Evolutionary conservation across 92 coral and sea anemone genomes (phyloP), one percentile per base, ranked within the genome.

Genomic region (Isaurus tuberculatus): DNA sequence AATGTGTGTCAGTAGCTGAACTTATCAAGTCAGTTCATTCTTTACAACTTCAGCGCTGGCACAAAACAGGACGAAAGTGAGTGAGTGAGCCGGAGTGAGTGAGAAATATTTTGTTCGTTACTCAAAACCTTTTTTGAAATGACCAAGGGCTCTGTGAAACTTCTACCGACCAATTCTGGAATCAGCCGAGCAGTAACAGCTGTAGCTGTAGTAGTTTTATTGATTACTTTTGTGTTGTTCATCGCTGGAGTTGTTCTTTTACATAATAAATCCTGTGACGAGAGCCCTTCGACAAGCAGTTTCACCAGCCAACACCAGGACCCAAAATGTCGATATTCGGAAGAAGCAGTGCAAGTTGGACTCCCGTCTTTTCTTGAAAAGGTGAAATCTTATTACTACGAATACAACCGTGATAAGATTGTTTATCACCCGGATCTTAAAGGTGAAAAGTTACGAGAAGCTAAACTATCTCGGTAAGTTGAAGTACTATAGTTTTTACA

Each of bases 331-430:
- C n/a, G 32, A 43, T 91, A 46, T 58, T 95, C 98, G 17, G 65
- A 84, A 32, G 98, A 95, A 37, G 98, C 98, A 0, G 36, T 74
- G 44, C 79, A 94, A 32, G 92, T 88, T 37, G 94, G 90, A n/a
- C 89, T 95, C 86, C 89, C 84, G 0, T 81, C 69, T 23, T 90
- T 95, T 40, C 79, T 95, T 15, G 81, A 88, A 9, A 90, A 90
- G 73, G 94, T 89, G 2, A 90, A 89, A 71, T 25, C 60, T 0
- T 58, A 86, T 13, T 95, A 87, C 73, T 95, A 79, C 72, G 75
- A 83, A 23, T 79, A 84, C 70, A 84, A 87, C 29, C 90, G 90
- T 7, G 70, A 93, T 44, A 87, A 81, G 2, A 91, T 86, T 15
- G 89, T 90, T 6, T 90, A 92, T 97, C 79, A 85, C 57, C 97